Evolutionary conservation across 2,797 vertebrate species (phyloP).

Genomic region (Sebastes hubbsi): DNA sequence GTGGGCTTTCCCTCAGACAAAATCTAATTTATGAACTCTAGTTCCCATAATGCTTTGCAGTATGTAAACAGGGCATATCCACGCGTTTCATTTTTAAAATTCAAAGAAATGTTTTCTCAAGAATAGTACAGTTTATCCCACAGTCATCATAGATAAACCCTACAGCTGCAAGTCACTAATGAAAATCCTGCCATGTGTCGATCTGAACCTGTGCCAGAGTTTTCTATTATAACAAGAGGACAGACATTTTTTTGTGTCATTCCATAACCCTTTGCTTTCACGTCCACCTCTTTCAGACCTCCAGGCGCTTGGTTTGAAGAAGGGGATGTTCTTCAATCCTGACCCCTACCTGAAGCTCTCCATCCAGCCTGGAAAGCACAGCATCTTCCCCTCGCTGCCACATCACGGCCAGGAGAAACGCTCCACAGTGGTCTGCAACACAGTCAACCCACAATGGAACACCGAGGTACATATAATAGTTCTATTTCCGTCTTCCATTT

Average conservation of each 20-base stretch:
- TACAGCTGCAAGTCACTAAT: background rate
- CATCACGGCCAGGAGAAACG: conserved; percentile 98
- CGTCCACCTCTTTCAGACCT: conserved; percentile 81
- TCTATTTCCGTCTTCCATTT: background rate
- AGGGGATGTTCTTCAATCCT: conserved; percentile 99
- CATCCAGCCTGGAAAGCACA: conserved; percentile 97
- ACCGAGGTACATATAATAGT: conserved; percentile 65
- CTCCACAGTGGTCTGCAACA: conserved; percentile 92
- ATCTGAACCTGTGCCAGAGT: background rate
- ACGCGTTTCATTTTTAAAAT: background rate
- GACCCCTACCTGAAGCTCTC: conserved; percentile 98
- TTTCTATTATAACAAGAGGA: background rate
- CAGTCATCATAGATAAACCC: background rate
- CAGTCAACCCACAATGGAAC: conserved; percentile 92
- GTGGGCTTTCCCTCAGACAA: too few species aligned
- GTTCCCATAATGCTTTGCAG: too few species aligned
- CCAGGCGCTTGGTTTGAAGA: conserved; percentile 95
- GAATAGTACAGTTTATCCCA: too few species aligned
- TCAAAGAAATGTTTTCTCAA: background rate
- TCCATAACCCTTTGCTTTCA: background rate
- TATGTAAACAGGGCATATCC: too few species aligned
- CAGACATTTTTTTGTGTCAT: background rate
- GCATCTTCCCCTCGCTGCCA: conserved; percentile 94
- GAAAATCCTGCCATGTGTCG: background rate
- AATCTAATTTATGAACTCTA: too few species aligned